Conservation (phyloP, 2,113 vertebrate species). For the Chinchilla lanigera region DNA sequence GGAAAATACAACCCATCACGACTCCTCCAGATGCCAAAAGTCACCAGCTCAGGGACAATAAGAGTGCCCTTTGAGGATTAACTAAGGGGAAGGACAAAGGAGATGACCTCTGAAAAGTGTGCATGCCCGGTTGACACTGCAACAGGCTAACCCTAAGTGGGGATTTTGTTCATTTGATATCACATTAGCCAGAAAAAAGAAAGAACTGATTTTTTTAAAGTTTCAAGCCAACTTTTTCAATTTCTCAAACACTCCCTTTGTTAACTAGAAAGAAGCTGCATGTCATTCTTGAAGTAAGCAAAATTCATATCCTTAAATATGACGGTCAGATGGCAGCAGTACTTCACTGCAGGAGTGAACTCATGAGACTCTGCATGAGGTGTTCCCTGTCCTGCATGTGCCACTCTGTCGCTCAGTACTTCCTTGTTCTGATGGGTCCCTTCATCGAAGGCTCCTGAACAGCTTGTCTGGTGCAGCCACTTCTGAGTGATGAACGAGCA, state of each 20-base stretch:
- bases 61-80: background rate
- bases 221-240: background rate
- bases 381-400: background rate
- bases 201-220: background rate
- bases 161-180: background rate
- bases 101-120: background rate
- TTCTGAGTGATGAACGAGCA: background rate
- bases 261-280: conserved; percentile 15
- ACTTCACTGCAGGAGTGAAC: background rate
- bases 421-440: background rate
- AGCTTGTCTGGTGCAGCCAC: background rate
- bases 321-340: background rate
- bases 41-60: background rate
- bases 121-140: background rate
- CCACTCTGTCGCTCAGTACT: background rate
- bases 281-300: background rate
- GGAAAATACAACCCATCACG: background rate
- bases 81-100: background rate
- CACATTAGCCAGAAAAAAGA: conserved; percentile 9
- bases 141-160: background rate
- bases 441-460: background rate
- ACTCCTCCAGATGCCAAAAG: background rate
- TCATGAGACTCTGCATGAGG: background rate
- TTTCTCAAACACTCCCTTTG: background rate
- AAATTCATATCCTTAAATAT: background rate